Evolutionary conservation across 2,888 invertebrate species (phyloP).

Genomic region (Oscheius onirici): DNA sequence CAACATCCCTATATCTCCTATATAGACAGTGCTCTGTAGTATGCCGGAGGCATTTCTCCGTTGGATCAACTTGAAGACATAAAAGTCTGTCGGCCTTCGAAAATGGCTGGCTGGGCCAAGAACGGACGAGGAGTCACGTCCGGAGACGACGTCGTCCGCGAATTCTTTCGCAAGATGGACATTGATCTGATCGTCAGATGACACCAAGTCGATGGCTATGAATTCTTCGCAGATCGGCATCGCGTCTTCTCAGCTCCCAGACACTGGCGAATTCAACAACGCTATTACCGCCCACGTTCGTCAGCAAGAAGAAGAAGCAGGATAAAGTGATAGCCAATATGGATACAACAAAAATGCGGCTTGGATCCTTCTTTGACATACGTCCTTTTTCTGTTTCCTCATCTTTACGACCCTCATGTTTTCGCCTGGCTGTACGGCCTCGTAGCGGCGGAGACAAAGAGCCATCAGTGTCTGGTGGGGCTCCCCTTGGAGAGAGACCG

Average conservation of each 20-base stretch:
- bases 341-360: too few species aligned
- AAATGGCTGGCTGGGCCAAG: constrained; percentile 47
- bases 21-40: constrained; percentile 47
- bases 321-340: too few species aligned
- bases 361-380: too few species aligned
- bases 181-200: constrained; percentile 55
- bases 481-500: not conserved
- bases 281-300: too few species aligned
- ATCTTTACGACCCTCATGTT: too few species aligned
- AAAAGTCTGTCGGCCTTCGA: too few species aligned
- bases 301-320: too few species aligned
- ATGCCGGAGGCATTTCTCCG: constrained; percentile 56
- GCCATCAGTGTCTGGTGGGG: constrained; percentile 6
- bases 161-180: constrained; percentile 55
- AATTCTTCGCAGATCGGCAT: constrained; percentile 42
- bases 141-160: constrained; percentile 50
- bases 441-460: constrained; percentile 15
- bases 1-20: constrained; percentile 55
- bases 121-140: constrained; percentile 55
- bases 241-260: constrained; percentile 49
- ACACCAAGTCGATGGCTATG: constrained; percentile 49
- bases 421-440: too few species aligned
- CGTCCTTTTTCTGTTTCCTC: too few species aligned
- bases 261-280: constrained; percentile 23
- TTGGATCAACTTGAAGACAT: not conserved